phyloP scores from a whole-genome alignment of 2,797 vertebrate genomes.

The Neosilurus hyrtlii region DNA sequence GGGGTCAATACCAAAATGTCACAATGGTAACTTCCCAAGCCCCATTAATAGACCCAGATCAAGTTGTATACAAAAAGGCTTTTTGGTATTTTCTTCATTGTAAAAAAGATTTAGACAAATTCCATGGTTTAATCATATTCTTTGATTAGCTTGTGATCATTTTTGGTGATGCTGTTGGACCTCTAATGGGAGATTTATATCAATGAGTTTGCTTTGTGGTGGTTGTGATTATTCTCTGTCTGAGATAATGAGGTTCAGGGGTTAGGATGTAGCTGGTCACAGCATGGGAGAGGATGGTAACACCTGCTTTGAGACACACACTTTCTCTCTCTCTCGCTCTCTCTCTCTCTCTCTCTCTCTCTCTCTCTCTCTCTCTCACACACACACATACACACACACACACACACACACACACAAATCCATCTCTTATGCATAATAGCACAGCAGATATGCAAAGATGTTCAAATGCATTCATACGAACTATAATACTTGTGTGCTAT shows the following conservation, averaged over 20 bases:
- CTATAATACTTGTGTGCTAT: slow-evolving; percentile 22
- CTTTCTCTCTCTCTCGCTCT: no score
- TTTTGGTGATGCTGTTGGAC: slow-evolving; percentile 61
- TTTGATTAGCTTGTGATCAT: slow-evolving; percentile 50
- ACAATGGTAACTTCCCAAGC: background rate
- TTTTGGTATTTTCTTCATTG: background rate
- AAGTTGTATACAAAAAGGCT: background rate
- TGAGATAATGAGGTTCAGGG: slow-evolving; percentile 64
- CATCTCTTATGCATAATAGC: background rate
- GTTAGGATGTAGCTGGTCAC: slow-evolving; percentile 71
- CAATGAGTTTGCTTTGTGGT: slow-evolving; percentile 64
- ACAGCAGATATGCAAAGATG: slow-evolving; percentile 64
- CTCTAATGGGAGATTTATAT: slow-evolving; percentile 1
- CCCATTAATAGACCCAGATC: background rate
- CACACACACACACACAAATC: slow-evolving; percentile 2
- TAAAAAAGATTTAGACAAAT: background rate
- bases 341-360: no score
- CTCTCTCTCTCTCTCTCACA: background rate
- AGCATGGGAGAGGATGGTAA: slow-evolving; percentile 75
- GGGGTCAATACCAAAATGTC: background rate
- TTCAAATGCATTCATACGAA: slow-evolving; percentile 62
- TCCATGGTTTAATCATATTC: background rate
- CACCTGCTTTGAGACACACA: slow-evolving; percentile 75
- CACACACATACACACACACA: background rate
- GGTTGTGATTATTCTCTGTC: slow-evolving; percentile 42